Base-by-base conservation (phyloP, 2,888 invertebrate genomes). In the Balanococcus diminutus region DNA sequence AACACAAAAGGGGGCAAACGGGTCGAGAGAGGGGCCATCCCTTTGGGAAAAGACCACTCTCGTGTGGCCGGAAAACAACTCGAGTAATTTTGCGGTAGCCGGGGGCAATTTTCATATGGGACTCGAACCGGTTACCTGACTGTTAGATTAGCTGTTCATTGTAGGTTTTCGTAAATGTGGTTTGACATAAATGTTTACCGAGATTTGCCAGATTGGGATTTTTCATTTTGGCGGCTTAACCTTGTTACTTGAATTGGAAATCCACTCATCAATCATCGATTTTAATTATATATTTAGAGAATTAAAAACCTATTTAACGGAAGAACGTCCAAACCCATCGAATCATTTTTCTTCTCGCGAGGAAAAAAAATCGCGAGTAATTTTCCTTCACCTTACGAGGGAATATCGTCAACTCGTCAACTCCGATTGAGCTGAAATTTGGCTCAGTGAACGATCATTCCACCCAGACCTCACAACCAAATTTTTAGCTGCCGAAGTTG, bases 1-100 rank as follows among this genome's bases (percentile, higher is more conserved):
- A 82, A 84, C 84, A 84, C 42, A 84, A 56, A 83, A n/a, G 25
- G 14, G 28, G 25, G 14, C 22, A 82, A 51, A 46, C n/a, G n/a
- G 28, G n/a, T 46, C 14, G 22, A 14, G 2, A 14, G 2, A 16
- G 42, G 42, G 42, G 42, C 8, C 42, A 42, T 42, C 14, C 42
- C 8, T 14, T 42, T 16, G 42, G 3, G 16, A 14, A 16, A n/a
- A n/a, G n/a, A n/a, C n/a, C n/a, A n/a, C 16, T 11, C 16, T 42
- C 8, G 1, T 14, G 3, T 14, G 1, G 36, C 36, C 36, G 36
- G 36, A 36, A 36, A 5, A 8, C 36, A 36, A 36, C 36, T 36
- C 8, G 36, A 8, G 3, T 36, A 36, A 36, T 8, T 3, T 67
- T n/a, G 67, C 19, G 19, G 9, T 22, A 67, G 9, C 67, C 16